A percentile compares a stretch with the other conserved stretches of the same genome.
These are phyloP conservation scores for Polypterus bichir DNA, from an alignment of 2,113 vertebrate species.

Conservation along the genomic window DNA sequence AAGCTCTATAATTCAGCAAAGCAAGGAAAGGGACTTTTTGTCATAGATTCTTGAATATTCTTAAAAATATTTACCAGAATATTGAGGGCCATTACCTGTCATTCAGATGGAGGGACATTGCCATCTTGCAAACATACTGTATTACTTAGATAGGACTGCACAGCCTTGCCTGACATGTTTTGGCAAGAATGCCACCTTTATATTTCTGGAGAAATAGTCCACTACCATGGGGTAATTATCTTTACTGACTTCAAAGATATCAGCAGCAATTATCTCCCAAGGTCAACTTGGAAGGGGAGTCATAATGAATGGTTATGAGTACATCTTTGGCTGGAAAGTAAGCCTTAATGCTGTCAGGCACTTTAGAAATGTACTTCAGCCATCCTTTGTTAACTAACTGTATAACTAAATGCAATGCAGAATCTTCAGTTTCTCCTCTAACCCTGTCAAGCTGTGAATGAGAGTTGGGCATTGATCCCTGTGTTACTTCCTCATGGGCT, in stretches of 20 bases:
- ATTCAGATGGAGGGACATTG: neutral
- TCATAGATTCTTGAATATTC: slow-evolving; percentile 6
- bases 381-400: slow-evolving; percentile 3
- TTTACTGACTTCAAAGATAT: neutral
- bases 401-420: neutral
- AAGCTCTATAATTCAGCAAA: slow-evolving; percentile 11
- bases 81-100: slow-evolving; percentile 13
- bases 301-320: neutral
- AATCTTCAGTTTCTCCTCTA: neutral
- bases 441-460: slow-evolving; percentile 1
- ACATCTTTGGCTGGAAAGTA: neutral
- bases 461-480: neutral
- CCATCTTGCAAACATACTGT: neutral
- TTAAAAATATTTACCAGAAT: neutral
- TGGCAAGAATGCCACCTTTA: slow-evolving; percentile 2
- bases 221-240: neutral
- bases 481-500: neutral
- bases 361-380: neutral
- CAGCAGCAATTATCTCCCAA: slow-evolving; percentile 6
- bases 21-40: slow-evolving; percentile 4
- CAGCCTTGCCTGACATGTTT: neutral
- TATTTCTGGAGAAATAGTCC: slow-evolving; percentile 5
- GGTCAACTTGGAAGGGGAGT: slow-evolving; percentile 1
- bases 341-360: neutral
- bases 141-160: neutral